Conservation (phyloP, 2,797 vertebrate species). For the Bradypodion ventrale region DNA sequence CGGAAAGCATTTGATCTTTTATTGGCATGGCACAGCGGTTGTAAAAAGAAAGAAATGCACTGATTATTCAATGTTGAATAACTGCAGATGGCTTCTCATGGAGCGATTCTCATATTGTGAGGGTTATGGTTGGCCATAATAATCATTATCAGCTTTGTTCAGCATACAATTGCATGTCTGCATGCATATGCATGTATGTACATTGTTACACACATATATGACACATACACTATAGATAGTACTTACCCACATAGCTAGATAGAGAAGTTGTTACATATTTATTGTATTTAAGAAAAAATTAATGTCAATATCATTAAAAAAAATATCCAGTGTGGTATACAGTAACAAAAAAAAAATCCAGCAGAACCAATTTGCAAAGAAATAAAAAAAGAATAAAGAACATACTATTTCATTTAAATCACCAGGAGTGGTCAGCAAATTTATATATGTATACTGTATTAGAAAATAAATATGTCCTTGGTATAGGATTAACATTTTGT, state of each 20-base stretch:
- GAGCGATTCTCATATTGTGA: slow-evolving; percentile 58
- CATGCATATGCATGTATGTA: not conserved
- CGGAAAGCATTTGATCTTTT: slow-evolving; percentile 72
- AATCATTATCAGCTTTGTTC: slow-evolving; percentile 31
- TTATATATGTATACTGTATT: no score
- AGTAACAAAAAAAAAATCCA: not conserved
- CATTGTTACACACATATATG: not conserved
- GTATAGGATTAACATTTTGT: no score
- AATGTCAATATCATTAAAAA: not conserved
- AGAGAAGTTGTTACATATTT: no score
- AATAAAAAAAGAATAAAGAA: not conserved
- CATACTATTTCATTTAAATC: no score
- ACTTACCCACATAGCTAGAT: no score
- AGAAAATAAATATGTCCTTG: no score
- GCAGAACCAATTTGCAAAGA: not conserved
- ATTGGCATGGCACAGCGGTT: slow-evolving; percentile 67
- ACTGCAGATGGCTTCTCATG: slow-evolving; percentile 54
- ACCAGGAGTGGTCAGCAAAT: no score
- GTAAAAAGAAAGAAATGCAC: slow-evolving; percentile 73
- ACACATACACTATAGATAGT: not conserved
- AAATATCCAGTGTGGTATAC: not conserved
- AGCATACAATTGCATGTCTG: slow-evolving; percentile 1
- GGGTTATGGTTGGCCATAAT: slow-evolving; percentile 50
- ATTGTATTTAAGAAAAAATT: not conserved
- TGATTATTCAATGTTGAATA: slow-evolving; percentile 67